These are phyloP conservation scores for Trichopoda pennipes DNA, from an alignment of 2,888 invertebrate genomes.

Conservation along the genomic window DNA sequence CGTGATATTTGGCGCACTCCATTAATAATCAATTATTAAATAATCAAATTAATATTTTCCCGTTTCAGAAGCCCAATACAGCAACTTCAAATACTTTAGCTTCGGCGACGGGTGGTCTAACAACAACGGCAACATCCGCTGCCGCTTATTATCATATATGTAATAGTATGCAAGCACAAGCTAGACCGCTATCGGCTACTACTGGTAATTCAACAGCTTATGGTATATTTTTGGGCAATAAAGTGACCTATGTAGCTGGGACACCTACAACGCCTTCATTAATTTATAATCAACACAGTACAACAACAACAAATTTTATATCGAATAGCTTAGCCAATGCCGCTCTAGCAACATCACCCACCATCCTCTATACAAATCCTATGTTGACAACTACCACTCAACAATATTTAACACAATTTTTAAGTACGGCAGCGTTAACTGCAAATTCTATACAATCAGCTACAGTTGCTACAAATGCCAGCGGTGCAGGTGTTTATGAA, in stretches of 20 bases:
- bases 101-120: neutral
- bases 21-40: too few species aligned
- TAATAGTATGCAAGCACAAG: constrained; percentile 63
- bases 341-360: constrained; percentile 67
- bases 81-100: neutral
- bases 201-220: constrained; percentile 54
- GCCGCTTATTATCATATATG: constrained; percentile 70
- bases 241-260: constrained; percentile 70
- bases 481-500: constrained; percentile 69
- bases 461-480: constrained; percentile 54
- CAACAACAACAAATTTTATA: constrained; percentile 70
- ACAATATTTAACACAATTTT: constrained; percentile 71
- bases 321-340: constrained; percentile 70
- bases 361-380: constrained; percentile 72
- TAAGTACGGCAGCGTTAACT: constrained; percentile 58
- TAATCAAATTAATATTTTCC: neutral
- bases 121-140: constrained; percentile 54
- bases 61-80: constrained; percentile 45
- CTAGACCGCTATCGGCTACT: constrained; percentile 54
- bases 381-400: constrained; percentile 70
- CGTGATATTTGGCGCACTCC: too few species aligned
- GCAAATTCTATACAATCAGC: constrained; percentile 57
- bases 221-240: constrained; percentile 71
- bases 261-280: constrained; percentile 62
- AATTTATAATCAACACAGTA: constrained; percentile 70